phyloP scores from a whole-genome alignment of 2,888 invertebrate genomes.

The Melinaea menophilus region DNA sequence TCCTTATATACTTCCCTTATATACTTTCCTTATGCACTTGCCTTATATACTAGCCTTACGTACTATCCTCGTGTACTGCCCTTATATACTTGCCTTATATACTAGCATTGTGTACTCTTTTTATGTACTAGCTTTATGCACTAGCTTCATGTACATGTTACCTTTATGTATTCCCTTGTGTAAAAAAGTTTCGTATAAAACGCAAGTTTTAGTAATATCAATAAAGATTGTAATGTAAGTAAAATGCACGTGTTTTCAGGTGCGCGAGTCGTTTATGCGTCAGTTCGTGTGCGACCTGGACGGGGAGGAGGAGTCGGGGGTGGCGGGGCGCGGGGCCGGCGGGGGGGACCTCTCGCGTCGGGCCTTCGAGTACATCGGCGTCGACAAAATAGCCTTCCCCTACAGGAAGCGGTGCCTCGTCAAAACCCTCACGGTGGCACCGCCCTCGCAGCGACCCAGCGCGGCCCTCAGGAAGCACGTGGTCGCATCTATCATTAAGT shows the following conservation, averaged over 20 bases:
- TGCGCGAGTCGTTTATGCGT: slow-evolving; percentile 98
- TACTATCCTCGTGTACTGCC: no score
- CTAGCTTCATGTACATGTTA: no score
- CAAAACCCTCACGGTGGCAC: slow-evolving; percentile 87
- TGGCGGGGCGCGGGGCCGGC: slow-evolving; percentile 39
- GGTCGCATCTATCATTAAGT: slow-evolving; percentile 93
- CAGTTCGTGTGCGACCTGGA: slow-evolving; percentile 96
- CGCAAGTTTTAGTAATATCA: no score
- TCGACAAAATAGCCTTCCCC: slow-evolving; percentile 66
- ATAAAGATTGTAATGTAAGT: no score
- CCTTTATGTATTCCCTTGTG: no score
- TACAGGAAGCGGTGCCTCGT: slow-evolving; percentile 92
- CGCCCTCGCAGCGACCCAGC: slow-evolving; percentile 89
- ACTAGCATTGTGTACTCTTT: no score
- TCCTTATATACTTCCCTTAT: no score
- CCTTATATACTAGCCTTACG: no score
- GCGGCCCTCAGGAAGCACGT: slow-evolving; percentile 88
- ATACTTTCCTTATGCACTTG: no score
- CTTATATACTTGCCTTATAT: no score
- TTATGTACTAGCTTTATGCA: no score
- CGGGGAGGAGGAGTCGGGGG: slow-evolving; percentile 84
- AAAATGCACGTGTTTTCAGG: slow-evolving; percentile 59
- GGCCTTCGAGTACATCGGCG: slow-evolving; percentile 65
- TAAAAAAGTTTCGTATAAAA: no score
- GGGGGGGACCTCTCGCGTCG: slow-evolving; percentile 54